Evolutionary conservation across 2,888 invertebrate genomes (phyloP).

Genomic region (Cataglyphis livida): DNA sequence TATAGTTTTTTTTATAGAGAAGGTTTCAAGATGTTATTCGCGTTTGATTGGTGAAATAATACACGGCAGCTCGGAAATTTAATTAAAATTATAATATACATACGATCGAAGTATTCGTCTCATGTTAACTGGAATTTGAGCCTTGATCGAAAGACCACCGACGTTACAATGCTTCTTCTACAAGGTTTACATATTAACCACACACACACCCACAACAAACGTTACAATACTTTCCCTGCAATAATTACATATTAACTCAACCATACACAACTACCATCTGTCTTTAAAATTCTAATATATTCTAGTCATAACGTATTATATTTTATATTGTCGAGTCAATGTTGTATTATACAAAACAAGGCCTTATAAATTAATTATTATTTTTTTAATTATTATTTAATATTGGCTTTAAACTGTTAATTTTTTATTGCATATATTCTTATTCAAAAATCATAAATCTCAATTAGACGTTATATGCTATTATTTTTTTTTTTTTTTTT

Average conservation of each 20-base stretch:
- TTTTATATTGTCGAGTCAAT: not conserved
- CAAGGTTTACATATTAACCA: not conserved
- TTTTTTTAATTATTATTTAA: not conserved
- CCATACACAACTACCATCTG: too few relatives aligned
- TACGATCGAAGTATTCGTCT: conserved; percentile 33
- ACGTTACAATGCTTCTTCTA: conserved; percentile 22
- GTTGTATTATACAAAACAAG: not conserved
- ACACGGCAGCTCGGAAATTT: conserved; percentile 51
- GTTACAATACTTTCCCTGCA: conserved; percentile 14
- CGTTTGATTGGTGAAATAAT: conserved; percentile 29
- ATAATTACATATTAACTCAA: not conserved
- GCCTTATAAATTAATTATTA: not conserved
- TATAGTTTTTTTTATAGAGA: not conserved
- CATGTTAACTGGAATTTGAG: conserved; percentile 54
- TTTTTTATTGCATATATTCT: not conserved
- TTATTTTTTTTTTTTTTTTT: not conserved
- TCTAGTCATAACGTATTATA: not conserved
- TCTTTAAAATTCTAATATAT: not conserved
- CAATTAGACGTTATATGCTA: not conserved
- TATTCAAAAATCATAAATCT: not conserved
- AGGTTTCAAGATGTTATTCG: not conserved
- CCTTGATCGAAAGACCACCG: conserved; percentile 27
- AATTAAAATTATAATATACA: conserved; percentile 63
- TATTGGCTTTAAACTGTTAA: not conserved
- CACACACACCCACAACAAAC: not conserved